Conservation (phyloP, 2,888 invertebrate genomes). For the Xestia sexstrigata region DNA sequence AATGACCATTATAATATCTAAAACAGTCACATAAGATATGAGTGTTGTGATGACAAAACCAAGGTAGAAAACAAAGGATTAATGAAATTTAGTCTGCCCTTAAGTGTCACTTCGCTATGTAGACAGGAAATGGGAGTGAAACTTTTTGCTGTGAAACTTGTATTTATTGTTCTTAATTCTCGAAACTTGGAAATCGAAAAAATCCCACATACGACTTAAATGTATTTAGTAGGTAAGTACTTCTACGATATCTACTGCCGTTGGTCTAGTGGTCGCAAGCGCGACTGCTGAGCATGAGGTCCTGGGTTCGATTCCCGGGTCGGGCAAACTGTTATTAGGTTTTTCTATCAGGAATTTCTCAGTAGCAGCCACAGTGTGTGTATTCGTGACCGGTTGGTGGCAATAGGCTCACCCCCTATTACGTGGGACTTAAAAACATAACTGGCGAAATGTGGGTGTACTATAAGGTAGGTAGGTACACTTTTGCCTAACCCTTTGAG, state of each 20-base stretch:
- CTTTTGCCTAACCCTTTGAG: too few relatives aligned
- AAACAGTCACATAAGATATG: conserved; percentile 20
- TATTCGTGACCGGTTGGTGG: too few relatives aligned
- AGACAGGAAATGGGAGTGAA: conserved; percentile 21
- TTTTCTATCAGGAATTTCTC: too few relatives aligned
- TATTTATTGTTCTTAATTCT: not conserved
- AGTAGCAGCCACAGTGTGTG: too few relatives aligned
- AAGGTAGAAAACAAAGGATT: conserved; percentile 19
- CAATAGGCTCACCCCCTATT: too few relatives aligned
- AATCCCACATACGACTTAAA: not conserved
- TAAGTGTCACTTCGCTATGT: not conserved
- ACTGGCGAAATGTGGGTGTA: too few relatives aligned
- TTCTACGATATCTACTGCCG: not conserved
- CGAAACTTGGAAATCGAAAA: not conserved
- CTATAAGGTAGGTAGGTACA: too few relatives aligned
- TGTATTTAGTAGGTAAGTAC: not conserved
- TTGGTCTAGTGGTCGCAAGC: too few relatives aligned
- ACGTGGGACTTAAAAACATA: too few relatives aligned
- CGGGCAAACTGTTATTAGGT: too few relatives aligned
- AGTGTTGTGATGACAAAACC: conserved; percentile 48
- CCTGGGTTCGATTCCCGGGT: too few relatives aligned
- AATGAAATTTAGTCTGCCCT: conserved; percentile 36
- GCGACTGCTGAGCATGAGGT: too few relatives aligned
- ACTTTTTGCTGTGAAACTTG: conserved; percentile 24
- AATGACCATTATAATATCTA: not conserved